Evolutionary conservation across 2,113 vertebrate species (phyloP), one percentile per base, ranked within the genome.

Genomic region (Mirounga angustirostris): DNA sequence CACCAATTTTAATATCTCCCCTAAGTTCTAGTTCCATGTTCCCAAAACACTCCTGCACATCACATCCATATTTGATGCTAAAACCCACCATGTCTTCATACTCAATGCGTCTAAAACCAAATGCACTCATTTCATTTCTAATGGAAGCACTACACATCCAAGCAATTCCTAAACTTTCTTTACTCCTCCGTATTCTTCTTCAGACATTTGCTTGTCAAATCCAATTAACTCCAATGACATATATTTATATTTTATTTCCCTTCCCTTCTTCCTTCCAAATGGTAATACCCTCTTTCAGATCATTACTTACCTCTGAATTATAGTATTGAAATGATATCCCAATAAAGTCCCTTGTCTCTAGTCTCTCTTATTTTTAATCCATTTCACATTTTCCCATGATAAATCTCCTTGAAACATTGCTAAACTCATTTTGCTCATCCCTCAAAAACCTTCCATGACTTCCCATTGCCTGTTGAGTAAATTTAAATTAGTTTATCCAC

Each of bases 1-100:
- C 1, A 2, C 52, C 56, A 86, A 81, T 40, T 69, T 61, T 76
- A 11, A 50, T 10, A 18, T 43, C 18, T 30, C 28, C n/a, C 26
- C 12, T 50, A 76, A 85, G 4, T 59, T 91, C 11, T 13, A 50
- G 33, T 36, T 65, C 89, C 52, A 9, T 65, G 22, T 82, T 92
- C 28, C 87, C 71, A 28, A 69, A 74, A 52, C 58, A 65, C 36
- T 52, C 15, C 36, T 73, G 12, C 40, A 43, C 21, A 52, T 18
- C 67, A 40, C n/a, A 59, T 15, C 8, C 16, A 36, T 46, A 69
- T 30, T 19, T 8, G 22, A 54, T 74, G 22, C 24, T 9, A 65
- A 88, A 96, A 22, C 30, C 36, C n/a, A 58, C 30, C 46, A 40
- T 9, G 22, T 54, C 73, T 89, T 89, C 78, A 95, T 95, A 89